Conservation (phyloP, 1,140 invertebrate genomes). For the Ceratina japonica region DNA sequence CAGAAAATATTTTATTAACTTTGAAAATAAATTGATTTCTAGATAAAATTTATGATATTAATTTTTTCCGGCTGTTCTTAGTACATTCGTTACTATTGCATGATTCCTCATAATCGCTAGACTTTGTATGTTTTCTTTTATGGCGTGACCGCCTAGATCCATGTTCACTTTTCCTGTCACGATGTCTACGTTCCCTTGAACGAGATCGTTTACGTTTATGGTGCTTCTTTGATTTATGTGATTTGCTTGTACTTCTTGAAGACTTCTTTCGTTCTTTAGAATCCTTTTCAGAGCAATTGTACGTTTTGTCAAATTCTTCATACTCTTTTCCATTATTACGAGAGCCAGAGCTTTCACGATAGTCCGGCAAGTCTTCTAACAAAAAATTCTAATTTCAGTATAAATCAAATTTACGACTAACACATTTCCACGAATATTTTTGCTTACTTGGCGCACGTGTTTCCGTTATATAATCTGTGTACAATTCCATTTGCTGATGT, state of each 20-base stretch:
- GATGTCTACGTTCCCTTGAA: constrained; percentile 50
- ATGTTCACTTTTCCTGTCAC: constrained; percentile 34
- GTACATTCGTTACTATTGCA: background rate
- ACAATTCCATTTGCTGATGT: constrained; percentile 81
- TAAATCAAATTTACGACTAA: background rate
- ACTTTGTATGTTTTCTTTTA: background rate
- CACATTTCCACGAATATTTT: background rate
- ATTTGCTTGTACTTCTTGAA: constrained; percentile 23
- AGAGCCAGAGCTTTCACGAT: background rate
- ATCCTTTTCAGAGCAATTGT: constrained; percentile 6
- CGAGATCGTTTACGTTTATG: constrained; percentile 33
- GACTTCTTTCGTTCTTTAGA: constrained; percentile 27
- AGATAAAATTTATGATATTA: background rate
- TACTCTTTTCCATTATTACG: constrained; percentile 5
- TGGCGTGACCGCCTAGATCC: background rate
- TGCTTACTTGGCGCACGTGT: background rate
- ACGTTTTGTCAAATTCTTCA: constrained; percentile 14
- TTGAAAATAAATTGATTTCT: too few species aligned
- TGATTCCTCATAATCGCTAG: background rate
- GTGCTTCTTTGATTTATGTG: constrained; percentile 1
- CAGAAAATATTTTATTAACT: background rate
- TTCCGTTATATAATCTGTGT: constrained; percentile 66
- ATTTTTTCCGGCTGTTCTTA: background rate
- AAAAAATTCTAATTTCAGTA: background rate
- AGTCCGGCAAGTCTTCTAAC: background rate